Evolutionary conservation across 1,140 invertebrate species (phyloP).

Genomic region (Euura saliciscinereae): DNA sequence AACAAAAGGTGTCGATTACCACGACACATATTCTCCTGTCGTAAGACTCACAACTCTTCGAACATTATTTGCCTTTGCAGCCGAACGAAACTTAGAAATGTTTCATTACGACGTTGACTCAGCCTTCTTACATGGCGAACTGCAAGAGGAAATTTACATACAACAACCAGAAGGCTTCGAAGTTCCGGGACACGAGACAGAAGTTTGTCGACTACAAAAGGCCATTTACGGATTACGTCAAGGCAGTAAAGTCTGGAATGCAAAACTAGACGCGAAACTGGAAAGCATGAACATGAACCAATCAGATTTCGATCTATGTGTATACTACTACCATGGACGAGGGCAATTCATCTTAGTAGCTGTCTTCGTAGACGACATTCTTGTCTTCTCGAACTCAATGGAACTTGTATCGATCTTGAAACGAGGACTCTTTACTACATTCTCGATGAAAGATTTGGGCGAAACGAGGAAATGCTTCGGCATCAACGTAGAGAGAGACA

Average conservation of each 20-base stretch:
- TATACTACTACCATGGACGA: constrained; percentile 30
- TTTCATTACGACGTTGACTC: no score
- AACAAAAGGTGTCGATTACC: constrained; percentile 33
- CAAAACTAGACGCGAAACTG: constrained; percentile 34
- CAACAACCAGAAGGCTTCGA: constrained; percentile 42
- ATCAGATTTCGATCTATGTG: constrained; percentile 34
- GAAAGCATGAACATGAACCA: constrained; percentile 24
- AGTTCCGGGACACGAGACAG: constrained; percentile 13
- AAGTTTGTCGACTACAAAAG: constrained; percentile 37
- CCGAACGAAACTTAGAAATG: constrained; percentile 20
- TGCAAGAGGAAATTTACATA: constrained; percentile 49
- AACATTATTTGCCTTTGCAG: constrained; percentile 22
- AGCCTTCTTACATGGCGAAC: no score
- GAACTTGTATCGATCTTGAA: no score
- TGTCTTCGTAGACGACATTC: constrained; percentile 51
- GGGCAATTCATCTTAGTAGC: constrained; percentile 28
- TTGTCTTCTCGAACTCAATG: constrained; percentile 35
- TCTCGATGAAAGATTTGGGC: constrained; percentile 34
- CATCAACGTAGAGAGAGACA: constrained; percentile 25
- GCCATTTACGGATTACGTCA: no score
- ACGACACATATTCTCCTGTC: constrained; percentile 39
- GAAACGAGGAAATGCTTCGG: constrained; percentile 25
- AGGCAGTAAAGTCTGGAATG: no score
- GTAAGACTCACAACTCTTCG: constrained; percentile 27
- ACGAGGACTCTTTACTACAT: constrained; percentile 19